Conservation (phyloP, 2,888 invertebrate genomes). For the Hemaris fuciformis region DNA sequence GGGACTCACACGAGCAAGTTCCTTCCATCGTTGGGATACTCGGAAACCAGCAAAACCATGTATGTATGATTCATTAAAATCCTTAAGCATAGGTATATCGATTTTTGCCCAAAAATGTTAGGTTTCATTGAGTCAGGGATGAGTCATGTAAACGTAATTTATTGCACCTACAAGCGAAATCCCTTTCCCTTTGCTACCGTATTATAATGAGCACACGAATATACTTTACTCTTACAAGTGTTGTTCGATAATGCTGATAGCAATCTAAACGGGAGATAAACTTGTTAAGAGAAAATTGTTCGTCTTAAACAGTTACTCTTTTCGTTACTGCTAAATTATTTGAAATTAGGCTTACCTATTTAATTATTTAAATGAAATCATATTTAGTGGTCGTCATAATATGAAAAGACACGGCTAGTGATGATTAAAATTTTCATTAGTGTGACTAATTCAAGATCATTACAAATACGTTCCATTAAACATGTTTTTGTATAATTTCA, state of each 20-base stretch:
- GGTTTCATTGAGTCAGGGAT: background rate
- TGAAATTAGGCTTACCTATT: background rate
- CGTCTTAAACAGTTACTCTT: background rate
- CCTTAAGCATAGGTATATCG: background rate
- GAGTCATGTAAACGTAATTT: background rate
- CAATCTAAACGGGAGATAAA: background rate
- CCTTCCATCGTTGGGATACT: slow-evolving; percentile 78
- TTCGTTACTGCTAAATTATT: background rate
- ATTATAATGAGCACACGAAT: background rate
- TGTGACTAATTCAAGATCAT: background rate
- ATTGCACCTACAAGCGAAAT: slow-evolving; percentile 10
- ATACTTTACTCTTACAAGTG: slow-evolving; percentile 16
- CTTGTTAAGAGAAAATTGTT: background rate
- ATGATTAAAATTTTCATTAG: background rate
- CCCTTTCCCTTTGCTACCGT: slow-evolving; percentile 13
- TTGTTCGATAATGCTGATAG: background rate
- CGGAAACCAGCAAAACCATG: slow-evolving; percentile 77
- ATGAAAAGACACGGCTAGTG: background rate
- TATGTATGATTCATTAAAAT: slow-evolving; percentile 49
- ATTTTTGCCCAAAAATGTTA: background rate
- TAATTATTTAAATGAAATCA: background rate
- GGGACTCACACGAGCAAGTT: slow-evolving; percentile 69
- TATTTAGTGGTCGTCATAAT: background rate
- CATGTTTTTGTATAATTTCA: background rate
- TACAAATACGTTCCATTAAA: background rate